Evolutionary conservation across 2,113 vertebrate genomes (phyloP), one percentile per base, ranked within the genome.

Genomic region (Myocastor coypus): DNA sequence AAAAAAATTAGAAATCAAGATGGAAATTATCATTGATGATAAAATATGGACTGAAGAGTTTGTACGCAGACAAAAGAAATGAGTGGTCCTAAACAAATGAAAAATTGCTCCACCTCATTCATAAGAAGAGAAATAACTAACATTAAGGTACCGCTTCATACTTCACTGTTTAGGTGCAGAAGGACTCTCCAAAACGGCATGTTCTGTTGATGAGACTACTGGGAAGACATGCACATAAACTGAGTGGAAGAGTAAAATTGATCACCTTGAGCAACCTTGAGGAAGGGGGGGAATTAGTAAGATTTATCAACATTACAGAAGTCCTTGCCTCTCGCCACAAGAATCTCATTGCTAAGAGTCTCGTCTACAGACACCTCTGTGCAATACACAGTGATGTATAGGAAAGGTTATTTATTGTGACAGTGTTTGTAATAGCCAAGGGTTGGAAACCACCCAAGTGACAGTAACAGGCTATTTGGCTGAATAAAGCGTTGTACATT

Each of bases 241-340:
- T 86, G 34, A 57, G 19, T 10, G 3, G 34, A 96, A 75, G 3
- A n/a, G 11, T 61, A 84, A 89, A 95, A 87, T 3, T 73, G 37
- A 94, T 93, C 42, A 71, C 80, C 61, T 83, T 50, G 24, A 91
- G 81, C 75, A 73, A 94, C 92, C 69, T 95, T 83, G 78, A 97
- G 81, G 50, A 37, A 85, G 16, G 10, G 7, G 32, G 52, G 32
- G 61, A 88, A n/a, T 86, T 84, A 85, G 32, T 42, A 87, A 69
- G 40, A 96, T 94, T 95, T 91, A 95, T 93, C 91, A 97, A 81
- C 94, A 96, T 96, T 95, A 91, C 50, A 85, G 83, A 71, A 28
- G 42, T 2, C 28, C 92, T 96, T 95, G 40, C 42, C n/a, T 50
- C 66, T 88, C 80, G 42, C 28, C 37, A 89, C 69, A 68, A 82